A percentile compares a stretch with the other conserved stretches of the same genome.
phyloP scores from a whole-genome alignment of 2,888 invertebrate species.

The Cantharis flavilabris region DNA sequence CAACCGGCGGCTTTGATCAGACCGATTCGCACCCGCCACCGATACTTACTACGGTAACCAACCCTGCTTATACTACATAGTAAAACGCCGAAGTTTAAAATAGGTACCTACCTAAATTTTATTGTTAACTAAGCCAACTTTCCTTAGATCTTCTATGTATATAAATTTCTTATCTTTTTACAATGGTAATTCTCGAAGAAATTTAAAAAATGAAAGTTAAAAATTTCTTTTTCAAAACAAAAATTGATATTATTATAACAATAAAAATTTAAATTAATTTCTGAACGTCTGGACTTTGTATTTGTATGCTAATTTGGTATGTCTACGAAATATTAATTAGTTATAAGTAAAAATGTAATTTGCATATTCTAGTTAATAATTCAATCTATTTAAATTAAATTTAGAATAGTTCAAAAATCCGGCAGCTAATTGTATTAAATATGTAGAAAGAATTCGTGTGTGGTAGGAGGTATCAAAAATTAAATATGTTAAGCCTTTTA shows the following conservation, averaged over 20 bases:
- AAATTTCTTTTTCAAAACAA: not conserved
- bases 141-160: not conserved
- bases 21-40: conserved; percentile 47
- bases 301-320: not conserved
- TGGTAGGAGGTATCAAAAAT: conserved; percentile 13
- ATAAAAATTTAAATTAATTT: not conserved
- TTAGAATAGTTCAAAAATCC: conserved; percentile 3
- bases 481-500: conserved; percentile 20
- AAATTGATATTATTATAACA: not conserved
- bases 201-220: not conserved
- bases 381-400: not conserved
- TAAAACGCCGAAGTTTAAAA: not conserved
- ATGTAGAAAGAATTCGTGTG: conserved; percentile 10
- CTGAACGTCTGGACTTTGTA: not conserved
- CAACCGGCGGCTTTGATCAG: conserved; percentile 44
- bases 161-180: not conserved
- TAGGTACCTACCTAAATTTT: not conserved
- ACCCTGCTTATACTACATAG: conserved; percentile 5
- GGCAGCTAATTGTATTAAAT: conserved; percentile 5
- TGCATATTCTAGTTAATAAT: not conserved
- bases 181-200: not conserved
- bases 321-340: not conserved
- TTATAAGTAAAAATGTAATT: not conserved
- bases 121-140: not conserved
- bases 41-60: conserved; percentile 18